Percentiles rank a stretch among this genome's conserved stretches.
Evolutionary conservation across 1,140 invertebrate species (phyloP).

Genomic region (Drosophila bifasciata): DNA sequence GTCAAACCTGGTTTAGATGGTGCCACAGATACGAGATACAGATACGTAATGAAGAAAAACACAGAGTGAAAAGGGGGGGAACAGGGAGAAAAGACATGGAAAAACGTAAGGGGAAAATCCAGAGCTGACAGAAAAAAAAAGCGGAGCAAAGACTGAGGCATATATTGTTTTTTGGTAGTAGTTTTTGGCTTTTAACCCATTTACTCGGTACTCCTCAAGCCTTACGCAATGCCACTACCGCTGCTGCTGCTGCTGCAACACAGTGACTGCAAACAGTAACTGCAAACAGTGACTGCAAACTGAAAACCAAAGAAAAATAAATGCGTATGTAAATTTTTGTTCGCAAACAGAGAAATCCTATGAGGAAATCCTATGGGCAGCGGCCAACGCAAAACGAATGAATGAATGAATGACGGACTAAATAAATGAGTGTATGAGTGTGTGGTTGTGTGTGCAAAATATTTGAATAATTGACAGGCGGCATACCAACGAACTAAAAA

Average conservation of each 20-base stretch:
- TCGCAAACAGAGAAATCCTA: slow-evolving; percentile 18
- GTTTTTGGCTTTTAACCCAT: slow-evolving; percentile 23
- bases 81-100: too few relatives aligned
- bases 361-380: slow-evolving; percentile 44
- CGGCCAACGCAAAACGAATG: slow-evolving; percentile 32
- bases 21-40: slow-evolving; percentile 15
- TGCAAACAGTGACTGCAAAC: slow-evolving; percentile 10
- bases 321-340: slow-evolving; percentile 68
- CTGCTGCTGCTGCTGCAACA: slow-evolving; percentile 12
- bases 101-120: neutral
- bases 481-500: slow-evolving; percentile 27
- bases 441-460: slow-evolving; percentile 32
- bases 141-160: neutral
- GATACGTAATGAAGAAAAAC: neutral
- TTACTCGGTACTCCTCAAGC: slow-evolving; percentile 5
- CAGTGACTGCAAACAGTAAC: slow-evolving; percentile 6
- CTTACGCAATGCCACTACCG: slow-evolving; percentile 48
- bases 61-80: too few relatives aligned
- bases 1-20: slow-evolving; percentile 29
- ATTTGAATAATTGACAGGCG: slow-evolving; percentile 69
- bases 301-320: slow-evolving; percentile 29
- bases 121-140: too few relatives aligned
- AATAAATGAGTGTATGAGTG: slow-evolving; percentile 10
- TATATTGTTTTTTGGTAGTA: neutral
- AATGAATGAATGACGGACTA: slow-evolving; percentile 29